phyloP scores from a whole-genome alignment of 2,113 vertebrate species.

The Coregonus clupeaformis region DNA sequence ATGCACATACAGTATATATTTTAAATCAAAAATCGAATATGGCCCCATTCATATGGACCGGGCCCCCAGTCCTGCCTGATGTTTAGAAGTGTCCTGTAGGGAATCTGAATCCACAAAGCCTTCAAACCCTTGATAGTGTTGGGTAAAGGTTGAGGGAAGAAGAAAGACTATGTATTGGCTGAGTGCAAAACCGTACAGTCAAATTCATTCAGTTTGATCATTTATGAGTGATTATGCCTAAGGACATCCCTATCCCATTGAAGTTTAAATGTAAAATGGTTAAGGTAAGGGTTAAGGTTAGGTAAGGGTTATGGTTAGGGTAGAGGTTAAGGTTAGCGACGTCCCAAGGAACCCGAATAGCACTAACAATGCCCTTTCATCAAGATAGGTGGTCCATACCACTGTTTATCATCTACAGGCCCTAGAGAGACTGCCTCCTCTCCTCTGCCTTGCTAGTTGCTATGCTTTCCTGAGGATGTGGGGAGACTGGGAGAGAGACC shows the following conservation, averaged over 20 bases:
- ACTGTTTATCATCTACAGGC: constrained; percentile 48
- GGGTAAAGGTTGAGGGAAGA: constrained; percentile 3
- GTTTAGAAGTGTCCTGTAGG: constrained; percentile 11
- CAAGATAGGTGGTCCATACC: constrained; percentile 61
- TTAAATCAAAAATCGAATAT: constrained; percentile 28
- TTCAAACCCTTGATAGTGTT: constrained; percentile 14
- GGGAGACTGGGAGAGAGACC: constrained; percentile 11
- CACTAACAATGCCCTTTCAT: constrained; percentile 52
- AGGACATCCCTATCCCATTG: too few species aligned
- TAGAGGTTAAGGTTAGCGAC: too few species aligned
- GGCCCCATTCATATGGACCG: constrained; percentile 39
- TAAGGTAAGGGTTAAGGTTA: too few species aligned
- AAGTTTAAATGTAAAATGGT: too few species aligned
- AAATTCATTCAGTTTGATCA: neutral
- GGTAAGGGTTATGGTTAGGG: too few species aligned
- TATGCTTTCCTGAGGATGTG: constrained; percentile 55
- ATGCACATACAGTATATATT: constrained; percentile 29
- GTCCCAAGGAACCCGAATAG: constrained; percentile 1
- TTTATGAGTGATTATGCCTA: constrained; percentile 10
- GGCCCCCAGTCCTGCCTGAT: neutral
- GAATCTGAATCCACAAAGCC: neutral
- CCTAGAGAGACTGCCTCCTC: neutral
- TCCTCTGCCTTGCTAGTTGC: neutral
- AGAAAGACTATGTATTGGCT: neutral
- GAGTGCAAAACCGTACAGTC: neutral